Evolutionary conservation across 2,888 invertebrate species (phyloP).

Genomic region (Nephrocerus scutellatus): DNA sequence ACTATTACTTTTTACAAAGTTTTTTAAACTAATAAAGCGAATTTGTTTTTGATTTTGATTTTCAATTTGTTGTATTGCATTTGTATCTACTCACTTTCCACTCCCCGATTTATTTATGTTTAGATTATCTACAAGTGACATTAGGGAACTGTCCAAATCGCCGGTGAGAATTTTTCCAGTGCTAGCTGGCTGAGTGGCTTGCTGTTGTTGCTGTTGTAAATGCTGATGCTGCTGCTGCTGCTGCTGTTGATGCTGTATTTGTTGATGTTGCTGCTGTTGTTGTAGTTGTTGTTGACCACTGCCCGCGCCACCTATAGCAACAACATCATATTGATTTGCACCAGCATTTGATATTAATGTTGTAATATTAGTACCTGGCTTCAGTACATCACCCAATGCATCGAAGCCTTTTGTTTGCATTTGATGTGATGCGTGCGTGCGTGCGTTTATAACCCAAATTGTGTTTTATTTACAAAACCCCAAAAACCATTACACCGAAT

Average conservation of each 20-base stretch:
- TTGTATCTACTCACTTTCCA: conserved; percentile 58
- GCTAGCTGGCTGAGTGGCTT: conserved; percentile 47
- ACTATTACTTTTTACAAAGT: background rate
- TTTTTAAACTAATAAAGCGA: background rate
- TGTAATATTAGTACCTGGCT: conserved; percentile 50
- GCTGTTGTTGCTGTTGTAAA: conserved; percentile 44
- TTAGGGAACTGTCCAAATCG: conserved; percentile 89
- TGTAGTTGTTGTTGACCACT: conserved; percentile 32
- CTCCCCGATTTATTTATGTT: conserved; percentile 68
- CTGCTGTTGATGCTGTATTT: conserved; percentile 31
- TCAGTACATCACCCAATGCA: conserved; percentile 65
- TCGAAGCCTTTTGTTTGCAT: conserved; percentile 64
- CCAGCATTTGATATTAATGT: conserved; percentile 27
- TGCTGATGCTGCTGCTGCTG: conserved; percentile 37
- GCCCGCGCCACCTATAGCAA: conserved; percentile 41
- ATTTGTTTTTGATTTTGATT: conserved; percentile 3
- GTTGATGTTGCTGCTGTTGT: conserved; percentile 28
- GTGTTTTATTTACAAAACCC: too few relatives aligned
- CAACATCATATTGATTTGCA: conserved; percentile 43
- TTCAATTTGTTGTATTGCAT: conserved; percentile 2
- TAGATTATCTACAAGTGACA: conserved; percentile 88
- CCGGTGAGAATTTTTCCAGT: conserved; percentile 77
- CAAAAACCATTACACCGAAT: too few relatives aligned
- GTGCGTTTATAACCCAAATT: conserved; percentile 33
- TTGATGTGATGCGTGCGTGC: too few relatives aligned